phyloP scores from a whole-genome alignment of 2,113 vertebrate genomes.

The Empidonax traillii region DNA sequence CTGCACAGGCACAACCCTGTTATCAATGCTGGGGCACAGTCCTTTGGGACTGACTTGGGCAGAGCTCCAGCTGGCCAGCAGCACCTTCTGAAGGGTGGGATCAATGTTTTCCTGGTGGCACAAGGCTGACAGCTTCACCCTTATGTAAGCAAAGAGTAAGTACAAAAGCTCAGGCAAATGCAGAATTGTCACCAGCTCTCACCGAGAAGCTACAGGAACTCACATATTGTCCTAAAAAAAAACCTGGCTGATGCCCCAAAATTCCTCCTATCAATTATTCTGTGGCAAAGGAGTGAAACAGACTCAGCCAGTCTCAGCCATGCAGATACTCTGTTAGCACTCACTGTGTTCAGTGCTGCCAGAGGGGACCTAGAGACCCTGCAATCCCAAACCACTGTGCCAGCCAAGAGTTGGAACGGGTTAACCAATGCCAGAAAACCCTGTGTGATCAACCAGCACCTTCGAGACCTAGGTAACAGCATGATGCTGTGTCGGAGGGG shows the following conservation, averaged over 20 bases:
- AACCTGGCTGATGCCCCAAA: background rate
- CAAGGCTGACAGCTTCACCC: background rate
- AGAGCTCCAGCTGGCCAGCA: background rate
- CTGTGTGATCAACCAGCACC: rapidly evolving
- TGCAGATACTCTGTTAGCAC: rapidly evolving
- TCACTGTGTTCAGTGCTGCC: rapidly evolving
- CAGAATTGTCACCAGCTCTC: background rate
- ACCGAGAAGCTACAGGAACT: background rate
- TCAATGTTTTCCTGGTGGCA: background rate
- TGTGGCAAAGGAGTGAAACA: background rate
- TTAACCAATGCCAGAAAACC: background rate
- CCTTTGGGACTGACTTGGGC: rapidly evolving
- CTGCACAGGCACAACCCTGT: background rate
- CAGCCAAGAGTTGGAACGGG: background rate
- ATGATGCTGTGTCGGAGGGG: background rate
- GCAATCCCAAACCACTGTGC: background rate
- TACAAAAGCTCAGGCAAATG: background rate
- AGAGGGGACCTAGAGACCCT: background rate
- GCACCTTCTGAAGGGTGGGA: background rate
- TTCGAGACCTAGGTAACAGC: background rate
- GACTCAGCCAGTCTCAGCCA: background rate
- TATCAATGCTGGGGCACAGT: background rate
- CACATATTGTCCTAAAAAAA: background rate
- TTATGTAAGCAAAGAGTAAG: background rate
- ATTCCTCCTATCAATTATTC: background rate